Conservation (phyloP, 1,140 invertebrate genomes). For the Pomacea maculata region DNA sequence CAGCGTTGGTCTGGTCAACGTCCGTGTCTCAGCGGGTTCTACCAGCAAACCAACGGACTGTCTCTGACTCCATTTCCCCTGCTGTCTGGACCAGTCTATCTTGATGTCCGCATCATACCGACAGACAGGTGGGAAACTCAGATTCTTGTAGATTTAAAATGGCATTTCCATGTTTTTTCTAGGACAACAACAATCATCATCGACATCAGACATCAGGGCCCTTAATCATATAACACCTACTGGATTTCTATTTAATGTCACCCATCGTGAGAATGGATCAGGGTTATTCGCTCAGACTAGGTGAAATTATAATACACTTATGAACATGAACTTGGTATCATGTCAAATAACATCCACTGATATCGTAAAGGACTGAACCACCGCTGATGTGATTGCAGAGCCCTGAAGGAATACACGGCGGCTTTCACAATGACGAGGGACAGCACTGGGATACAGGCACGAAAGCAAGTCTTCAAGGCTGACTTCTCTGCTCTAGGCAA, state of each 20-base stretch:
- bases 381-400: background rate
- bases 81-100: slow-evolving; percentile 7
- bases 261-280: too few relatives aligned
- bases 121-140: slow-evolving; percentile 5
- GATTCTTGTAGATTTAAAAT: too few relatives aligned
- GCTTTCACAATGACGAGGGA: background rate
- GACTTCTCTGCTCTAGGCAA: slow-evolving; percentile 6
- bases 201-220: too few relatives aligned
- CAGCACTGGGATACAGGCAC: background rate
- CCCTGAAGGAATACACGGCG: slow-evolving; percentile 5
- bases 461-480: background rate
- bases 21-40: slow-evolving; percentile 8
- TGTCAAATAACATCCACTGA: background rate
- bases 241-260: too few relatives aligned
- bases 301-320: background rate
- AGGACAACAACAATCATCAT: too few relatives aligned
- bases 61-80: slow-evolving; percentile 1
- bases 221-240: too few relatives aligned
- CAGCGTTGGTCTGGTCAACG: slow-evolving; percentile 13
- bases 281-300: background rate
- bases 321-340: background rate
- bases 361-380: background rate
- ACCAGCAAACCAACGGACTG: background rate
- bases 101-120: background rate
- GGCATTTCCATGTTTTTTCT: background rate